phyloP scores from a whole-genome alignment of 2,113 vertebrate genomes.

The Poeciliopsis occidentalis region DNA sequence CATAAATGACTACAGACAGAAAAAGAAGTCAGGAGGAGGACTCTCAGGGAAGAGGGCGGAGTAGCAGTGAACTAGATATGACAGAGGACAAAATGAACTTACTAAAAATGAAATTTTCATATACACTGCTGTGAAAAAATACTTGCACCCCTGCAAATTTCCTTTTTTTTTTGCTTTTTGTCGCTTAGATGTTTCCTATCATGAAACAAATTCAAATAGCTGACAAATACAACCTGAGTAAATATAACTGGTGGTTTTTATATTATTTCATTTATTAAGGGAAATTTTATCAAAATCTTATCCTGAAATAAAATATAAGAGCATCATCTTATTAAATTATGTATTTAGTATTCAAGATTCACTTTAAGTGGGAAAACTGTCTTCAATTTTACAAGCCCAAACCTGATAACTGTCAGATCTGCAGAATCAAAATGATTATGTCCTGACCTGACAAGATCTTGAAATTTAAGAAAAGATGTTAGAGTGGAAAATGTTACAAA shows the following conservation, averaged over 20 bases:
- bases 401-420: neutral
- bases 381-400: neutral
- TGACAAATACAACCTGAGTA: neutral
- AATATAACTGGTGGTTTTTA: no score
- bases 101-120: neutral
- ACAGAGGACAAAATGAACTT: neutral
- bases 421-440: no score
- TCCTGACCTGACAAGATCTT: neutral
- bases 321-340: neutral
- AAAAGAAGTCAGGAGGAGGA: slow-evolving; percentile 8
- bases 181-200: neutral
- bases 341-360: neutral
- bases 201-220: neutral
- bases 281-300: no score
- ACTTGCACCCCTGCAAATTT: neutral
- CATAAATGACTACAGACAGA: slow-evolving; percentile 10
- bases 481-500: no score
- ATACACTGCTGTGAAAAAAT: neutral
- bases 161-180: neutral
- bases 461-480: neutral
- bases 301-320: neutral
- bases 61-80: slow-evolving; percentile 16
- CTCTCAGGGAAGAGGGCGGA: slow-evolving; percentile 1
- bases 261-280: no score
- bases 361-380: neutral